phyloP scores from a whole-genome alignment of 2,888 invertebrate species.

The Stegana nigrithorax region DNA sequence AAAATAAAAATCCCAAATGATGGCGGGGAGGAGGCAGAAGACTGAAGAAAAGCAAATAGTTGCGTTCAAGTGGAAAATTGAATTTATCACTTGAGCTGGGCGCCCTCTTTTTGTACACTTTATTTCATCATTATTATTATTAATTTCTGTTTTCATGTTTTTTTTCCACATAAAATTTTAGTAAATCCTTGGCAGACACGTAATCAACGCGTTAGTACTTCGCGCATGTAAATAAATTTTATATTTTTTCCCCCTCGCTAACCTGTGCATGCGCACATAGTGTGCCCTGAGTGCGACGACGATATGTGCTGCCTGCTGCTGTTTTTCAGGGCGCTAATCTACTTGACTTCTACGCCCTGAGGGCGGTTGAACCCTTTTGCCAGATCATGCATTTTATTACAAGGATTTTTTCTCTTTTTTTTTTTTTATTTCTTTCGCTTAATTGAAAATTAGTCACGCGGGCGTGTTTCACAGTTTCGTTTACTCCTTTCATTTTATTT shows the following conservation, averaged over 20 bases:
- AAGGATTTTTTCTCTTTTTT: no score
- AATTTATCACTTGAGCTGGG: slow-evolving; percentile 59
- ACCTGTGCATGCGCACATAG: not conserved
- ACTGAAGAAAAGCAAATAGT: slow-evolving; percentile 6
- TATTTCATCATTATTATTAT: slow-evolving; percentile 20
- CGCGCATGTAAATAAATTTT: not conserved
- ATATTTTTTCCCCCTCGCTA: slow-evolving; percentile 8
- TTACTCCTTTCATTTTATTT: not conserved
- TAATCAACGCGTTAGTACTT: slow-evolving; percentile 56
- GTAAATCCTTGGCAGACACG: slow-evolving; percentile 55
- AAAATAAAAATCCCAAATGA: no score
- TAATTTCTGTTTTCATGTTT: slow-evolving; percentile 1
- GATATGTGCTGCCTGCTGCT: not conserved
- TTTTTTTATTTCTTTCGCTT: slow-evolving; percentile 27
- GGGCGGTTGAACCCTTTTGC: slow-evolving; percentile 36
- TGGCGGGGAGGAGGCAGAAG: not conserved
- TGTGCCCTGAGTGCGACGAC: no score
- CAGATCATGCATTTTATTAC: slow-evolving; percentile 2
- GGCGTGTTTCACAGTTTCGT: slow-evolving; percentile 43
- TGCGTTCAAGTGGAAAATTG: slow-evolving; percentile 59
- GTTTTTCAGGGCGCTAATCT: slow-evolving; percentile 28
- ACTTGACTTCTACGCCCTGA: slow-evolving; percentile 38
- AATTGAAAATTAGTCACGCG: slow-evolving; percentile 50
- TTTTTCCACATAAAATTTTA: slow-evolving; percentile 23
- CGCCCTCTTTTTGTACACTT: slow-evolving; percentile 30